Conservation (phyloP, 2,113 vertebrate species). For the Hydrolagus affinis region DNA sequence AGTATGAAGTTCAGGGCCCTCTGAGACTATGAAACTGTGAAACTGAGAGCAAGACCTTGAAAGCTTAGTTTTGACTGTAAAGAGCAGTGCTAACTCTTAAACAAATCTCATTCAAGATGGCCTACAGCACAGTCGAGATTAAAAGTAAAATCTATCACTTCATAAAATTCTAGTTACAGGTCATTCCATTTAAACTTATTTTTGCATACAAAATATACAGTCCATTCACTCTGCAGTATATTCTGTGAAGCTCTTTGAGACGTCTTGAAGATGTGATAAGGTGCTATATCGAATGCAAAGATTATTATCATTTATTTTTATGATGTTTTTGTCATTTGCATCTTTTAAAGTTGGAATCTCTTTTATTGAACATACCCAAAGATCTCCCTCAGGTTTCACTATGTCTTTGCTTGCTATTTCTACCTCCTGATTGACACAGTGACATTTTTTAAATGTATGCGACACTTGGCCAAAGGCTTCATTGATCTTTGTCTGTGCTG, state of each 20-base stretch:
- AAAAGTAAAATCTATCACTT: too few relatives aligned
- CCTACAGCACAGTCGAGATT: too few relatives aligned
- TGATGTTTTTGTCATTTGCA: background rate
- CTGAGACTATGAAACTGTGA: background rate
- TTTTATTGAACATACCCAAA: background rate
- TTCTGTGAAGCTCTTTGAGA: too few relatives aligned
- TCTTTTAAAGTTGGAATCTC: background rate
- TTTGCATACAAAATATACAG: too few relatives aligned
- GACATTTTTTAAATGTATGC: slow-evolving; percentile 6
- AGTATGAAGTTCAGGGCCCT: too few relatives aligned
- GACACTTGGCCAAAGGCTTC: background rate
- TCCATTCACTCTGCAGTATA: too few relatives aligned
- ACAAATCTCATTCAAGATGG: too few relatives aligned
- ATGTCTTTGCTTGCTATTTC: background rate
- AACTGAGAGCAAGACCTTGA: background rate
- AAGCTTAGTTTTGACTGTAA: background rate
- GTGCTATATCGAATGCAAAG: too few relatives aligned
- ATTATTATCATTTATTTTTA: background rate
- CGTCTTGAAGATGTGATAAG: too few relatives aligned
- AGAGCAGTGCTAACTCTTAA: background rate
- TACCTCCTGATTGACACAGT: background rate
- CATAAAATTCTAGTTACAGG: too few relatives aligned
- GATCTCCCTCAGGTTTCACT: background rate
- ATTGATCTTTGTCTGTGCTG: background rate
- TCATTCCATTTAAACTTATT: too few relatives aligned